phyloP scores from a whole-genome alignment of 30 jellyfish, hydroid and myxozoan genomes.

The Turritopsis dohrnii region DNA sequence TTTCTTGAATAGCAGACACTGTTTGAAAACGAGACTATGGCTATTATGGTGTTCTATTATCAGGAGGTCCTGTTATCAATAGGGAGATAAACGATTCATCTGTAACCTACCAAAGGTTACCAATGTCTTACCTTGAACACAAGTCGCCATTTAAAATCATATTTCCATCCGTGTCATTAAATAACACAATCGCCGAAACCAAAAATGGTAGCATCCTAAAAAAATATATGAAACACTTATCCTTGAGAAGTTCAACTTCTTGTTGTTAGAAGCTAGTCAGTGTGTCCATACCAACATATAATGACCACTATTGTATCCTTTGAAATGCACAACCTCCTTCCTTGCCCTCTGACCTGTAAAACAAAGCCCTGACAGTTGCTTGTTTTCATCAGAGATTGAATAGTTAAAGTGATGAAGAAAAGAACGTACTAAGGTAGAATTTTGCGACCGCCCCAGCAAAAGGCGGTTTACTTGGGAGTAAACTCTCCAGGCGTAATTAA shows the following conservation, averaged over 20 bases:
- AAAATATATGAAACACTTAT: background rate
- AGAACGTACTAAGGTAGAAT: background rate
- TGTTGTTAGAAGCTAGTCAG: background rate
- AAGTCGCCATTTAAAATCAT: background rate
- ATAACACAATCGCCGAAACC: background rate
- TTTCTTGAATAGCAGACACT: too few species aligned
- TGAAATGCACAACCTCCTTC: background rate
- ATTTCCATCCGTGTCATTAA: background rate
- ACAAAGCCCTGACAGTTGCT: background rate
- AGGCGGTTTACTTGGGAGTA: constrained; percentile 24
- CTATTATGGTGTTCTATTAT: too few species aligned
- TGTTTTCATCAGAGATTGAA: background rate
- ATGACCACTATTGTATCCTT: background rate
- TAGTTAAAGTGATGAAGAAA: too few species aligned
- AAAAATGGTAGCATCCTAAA: background rate
- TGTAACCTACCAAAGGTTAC: too few species aligned
- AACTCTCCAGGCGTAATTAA: constrained; percentile 47
- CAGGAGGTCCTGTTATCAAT: too few species aligned
- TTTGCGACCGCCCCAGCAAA: background rate
- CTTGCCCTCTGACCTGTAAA: background rate
- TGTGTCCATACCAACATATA: background rate
- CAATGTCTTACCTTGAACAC: constrained; percentile 15
- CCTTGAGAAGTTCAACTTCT: background rate
- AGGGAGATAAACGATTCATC: too few species aligned
- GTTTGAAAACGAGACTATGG: too few species aligned